Evolutionary conservation across 2,797 vertebrate species (phyloP).

Genomic region (Tenualosa ilisha): DNA sequence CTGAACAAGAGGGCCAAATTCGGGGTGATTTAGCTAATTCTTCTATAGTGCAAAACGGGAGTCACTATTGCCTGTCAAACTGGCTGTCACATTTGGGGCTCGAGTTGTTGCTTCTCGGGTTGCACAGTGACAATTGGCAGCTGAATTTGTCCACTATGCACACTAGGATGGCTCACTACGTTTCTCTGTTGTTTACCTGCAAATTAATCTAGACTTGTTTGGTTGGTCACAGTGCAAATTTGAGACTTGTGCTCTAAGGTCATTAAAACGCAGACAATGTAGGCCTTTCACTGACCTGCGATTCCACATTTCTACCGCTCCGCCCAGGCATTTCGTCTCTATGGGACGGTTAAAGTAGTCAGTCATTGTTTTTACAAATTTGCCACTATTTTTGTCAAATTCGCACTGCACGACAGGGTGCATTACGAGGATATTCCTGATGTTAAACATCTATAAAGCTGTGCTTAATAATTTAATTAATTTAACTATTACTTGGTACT

Average conservation of each 20-base stretch:
- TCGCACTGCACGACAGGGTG: not conserved
- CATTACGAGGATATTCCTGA: not conserved
- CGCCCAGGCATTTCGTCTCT: not conserved
- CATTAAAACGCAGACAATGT: not conserved
- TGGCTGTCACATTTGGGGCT: slow-evolving; percentile 52
- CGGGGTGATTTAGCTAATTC: not conserved
- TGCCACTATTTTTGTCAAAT: not conserved
- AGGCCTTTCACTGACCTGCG: slow-evolving; percentile 1
- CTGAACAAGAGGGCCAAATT: not conserved
- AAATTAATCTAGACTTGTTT: slow-evolving; percentile 86
- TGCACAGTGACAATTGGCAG: slow-evolving; percentile 64
- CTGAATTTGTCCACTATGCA: slow-evolving; percentile 84
- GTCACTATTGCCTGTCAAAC: not conserved
- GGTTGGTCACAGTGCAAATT: slow-evolving; percentile 74
- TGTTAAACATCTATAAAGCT: not conserved
- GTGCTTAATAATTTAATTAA: not conserved
- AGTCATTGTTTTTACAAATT: not conserved
- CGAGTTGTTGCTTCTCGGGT: slow-evolving; percentile 60
- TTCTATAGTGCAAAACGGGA: not conserved
- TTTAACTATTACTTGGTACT: not conserved
- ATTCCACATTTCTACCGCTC: not conserved
- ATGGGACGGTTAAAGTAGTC: not conserved
- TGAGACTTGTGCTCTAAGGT: slow-evolving; percentile 20
- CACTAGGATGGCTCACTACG: slow-evolving; percentile 77
- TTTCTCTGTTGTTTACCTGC: slow-evolving; percentile 89